Evolutionary conservation across 2,888 invertebrate genomes (phyloP).

Genomic region (Sericinus montela): DNA sequence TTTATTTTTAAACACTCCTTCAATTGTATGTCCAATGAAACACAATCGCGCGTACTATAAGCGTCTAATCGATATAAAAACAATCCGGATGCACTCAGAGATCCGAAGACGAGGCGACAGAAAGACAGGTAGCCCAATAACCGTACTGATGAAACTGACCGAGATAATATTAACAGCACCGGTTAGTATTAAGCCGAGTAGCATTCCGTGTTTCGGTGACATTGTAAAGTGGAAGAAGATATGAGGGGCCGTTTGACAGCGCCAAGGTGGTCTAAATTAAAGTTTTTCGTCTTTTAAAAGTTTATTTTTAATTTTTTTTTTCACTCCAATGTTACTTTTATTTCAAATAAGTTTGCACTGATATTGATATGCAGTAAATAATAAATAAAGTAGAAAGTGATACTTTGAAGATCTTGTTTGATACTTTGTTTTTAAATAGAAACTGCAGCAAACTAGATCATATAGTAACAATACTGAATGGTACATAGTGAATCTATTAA

Average conservation of each 20-base stretch:
- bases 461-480: no score
- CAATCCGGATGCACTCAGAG: not conserved
- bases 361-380: no score
- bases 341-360: no score
- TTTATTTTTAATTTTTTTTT: no score
- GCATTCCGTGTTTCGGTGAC: slow-evolving; percentile 62
- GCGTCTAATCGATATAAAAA: not conserved
- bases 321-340: no score
- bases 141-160: slow-evolving; percentile 54
- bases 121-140: slow-evolving; percentile 66
- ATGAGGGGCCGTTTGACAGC: slow-evolving; percentile 20
- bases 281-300: not conserved
- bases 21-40: no score
- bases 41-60: not conserved
- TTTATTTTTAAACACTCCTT: no score
- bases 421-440: no score
- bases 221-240: slow-evolving; percentile 39
- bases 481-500: no score
- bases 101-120: not conserved
- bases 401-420: no score
- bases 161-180: slow-evolving; percentile 26
- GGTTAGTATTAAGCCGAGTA: slow-evolving; percentile 36
- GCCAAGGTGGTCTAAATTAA: slow-evolving; percentile 10
- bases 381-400: no score
- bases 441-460: no score